Base-by-base conservation (phyloP, 2,888 invertebrate species). In the Agonopterix heracliana region DNA sequence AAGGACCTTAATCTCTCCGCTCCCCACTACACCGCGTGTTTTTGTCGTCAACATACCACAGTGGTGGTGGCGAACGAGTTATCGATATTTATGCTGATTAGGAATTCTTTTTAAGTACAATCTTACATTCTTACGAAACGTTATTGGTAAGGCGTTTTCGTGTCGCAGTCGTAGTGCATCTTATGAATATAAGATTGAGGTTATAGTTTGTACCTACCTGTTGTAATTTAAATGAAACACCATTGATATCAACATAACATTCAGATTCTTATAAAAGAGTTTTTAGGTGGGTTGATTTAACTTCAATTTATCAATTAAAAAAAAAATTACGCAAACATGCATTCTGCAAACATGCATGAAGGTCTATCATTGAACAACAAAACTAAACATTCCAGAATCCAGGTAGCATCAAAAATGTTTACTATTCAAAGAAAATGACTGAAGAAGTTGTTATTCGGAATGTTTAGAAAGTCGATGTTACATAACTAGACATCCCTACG, bases 391-490 rank as follows among this genome's bases (percentile, higher is more conserved):
- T 26, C 7, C 26, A 26, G 26, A 26, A 26, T 26, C 26, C 26
- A 26, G 26, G 26, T 26, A 26, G 7, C 26, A 11, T 13, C 35
- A 35, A 45, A 12, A 41, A 41, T 42, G 38, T 26, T 48, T 52
- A 46, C 44, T 41, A 52, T 49, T 49, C 49, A 52, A 45, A 49
- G 38, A 34, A 44, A 42, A 47, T 41, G 45, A 45, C 45, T 14
- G 50, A 41, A 43, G 38, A 38, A 52, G 71, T 74, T 26, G 26
- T 26, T 26, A 81, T 77, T 76, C 68, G 80, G 78, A 82, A 81
- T 81, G 77, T 84, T 84, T 84, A 81, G 80, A 85, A 85, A 83
- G 81, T 83, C 81, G 79, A 81, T 78, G 78, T 79, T 74, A 76
- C 76, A 73, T 78, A 76, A 78, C 71, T 78, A 71, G 75, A 80